A percentile compares a stretch with the other conserved stretches of the same genome.
Conservation (phyloP, 2,888 invertebrate species). For the Calliopum simillimum region DNA sequence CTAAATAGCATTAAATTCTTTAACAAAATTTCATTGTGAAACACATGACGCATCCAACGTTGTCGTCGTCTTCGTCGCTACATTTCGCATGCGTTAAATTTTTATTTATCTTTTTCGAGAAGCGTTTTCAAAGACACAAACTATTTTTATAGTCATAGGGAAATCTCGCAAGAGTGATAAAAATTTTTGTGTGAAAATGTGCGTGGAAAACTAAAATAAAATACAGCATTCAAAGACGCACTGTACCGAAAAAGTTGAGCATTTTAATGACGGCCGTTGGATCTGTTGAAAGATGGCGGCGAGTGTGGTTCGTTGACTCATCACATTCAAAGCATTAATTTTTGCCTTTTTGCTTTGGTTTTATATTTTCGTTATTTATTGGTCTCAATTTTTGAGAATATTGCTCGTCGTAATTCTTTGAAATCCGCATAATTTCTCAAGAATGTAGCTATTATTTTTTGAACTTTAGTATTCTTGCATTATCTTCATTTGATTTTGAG, state of each 20-base stretch:
- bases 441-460: too few species aligned
- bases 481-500: too few species aligned
- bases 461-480: too few species aligned
- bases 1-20: neutral
- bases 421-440: too few species aligned
- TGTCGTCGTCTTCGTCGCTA: neutral
- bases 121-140: neutral
- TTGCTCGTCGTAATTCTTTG: too few species aligned
- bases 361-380: too few species aligned
- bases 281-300: constrained; percentile 9
- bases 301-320: constrained; percentile 29
- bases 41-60: constrained; percentile 22
- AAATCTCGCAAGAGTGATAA: neutral
- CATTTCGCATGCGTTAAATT: neutral
- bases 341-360: too few species aligned
- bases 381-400: too few species aligned
- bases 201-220: neutral
- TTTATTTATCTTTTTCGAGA: neutral
- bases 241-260: neutral
- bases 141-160: constrained; percentile 3
- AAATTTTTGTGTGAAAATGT: neutral
- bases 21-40: neutral
- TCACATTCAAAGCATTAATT: neutral
- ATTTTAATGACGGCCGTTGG: neutral
- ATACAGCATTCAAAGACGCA: neutral